Evolutionary conservation across 1,140 invertebrate species (phyloP).

Genomic region (Luehdorfia chinensis): DNA sequence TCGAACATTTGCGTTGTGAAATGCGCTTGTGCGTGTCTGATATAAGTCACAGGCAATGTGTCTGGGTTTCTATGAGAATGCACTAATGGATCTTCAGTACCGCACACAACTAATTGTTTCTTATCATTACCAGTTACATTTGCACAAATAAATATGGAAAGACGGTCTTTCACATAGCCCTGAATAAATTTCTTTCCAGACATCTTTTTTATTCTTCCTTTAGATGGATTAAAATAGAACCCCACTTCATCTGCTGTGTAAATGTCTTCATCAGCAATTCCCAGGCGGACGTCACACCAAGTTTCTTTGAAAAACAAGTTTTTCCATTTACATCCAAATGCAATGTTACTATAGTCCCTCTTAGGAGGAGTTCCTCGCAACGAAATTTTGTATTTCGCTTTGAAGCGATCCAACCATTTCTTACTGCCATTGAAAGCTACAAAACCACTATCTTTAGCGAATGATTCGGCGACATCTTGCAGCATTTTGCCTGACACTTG

Average conservation of each 20-base stretch:
- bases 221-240: slow-evolving; percentile 32
- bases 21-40: slow-evolving; percentile 28
- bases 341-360: slow-evolving; percentile 21
- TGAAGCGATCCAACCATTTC: slow-evolving; percentile 37
- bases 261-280: slow-evolving; percentile 31
- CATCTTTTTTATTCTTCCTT: slow-evolving; percentile 30
- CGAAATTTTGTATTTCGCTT: slow-evolving; percentile 28
- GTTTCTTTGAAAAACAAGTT: slow-evolving; percentile 29
- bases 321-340: slow-evolving; percentile 29
- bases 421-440: slow-evolving; percentile 32
- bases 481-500: slow-evolving; percentile 32
- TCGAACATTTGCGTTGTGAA: slow-evolving; percentile 38
- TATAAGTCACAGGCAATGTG: slow-evolving; percentile 30
- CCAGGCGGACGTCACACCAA: slow-evolving; percentile 27
- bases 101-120: slow-evolving; percentile 30
- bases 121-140: slow-evolving; percentile 29
- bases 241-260: slow-evolving; percentile 35
- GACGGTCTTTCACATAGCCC: slow-evolving; percentile 26
- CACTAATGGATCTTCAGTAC: slow-evolving; percentile 28
- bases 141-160: slow-evolving; percentile 30
- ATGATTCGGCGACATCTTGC: slow-evolving; percentile 26
- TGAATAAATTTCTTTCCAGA: slow-evolving; percentile 33
- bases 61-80: slow-evolving; percentile 25
- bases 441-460: slow-evolving; percentile 30
- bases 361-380: slow-evolving; percentile 23